Evolutionary conservation across 2,113 vertebrate species (phyloP).

Genomic region (Amphilophus citrinellus): DNA sequence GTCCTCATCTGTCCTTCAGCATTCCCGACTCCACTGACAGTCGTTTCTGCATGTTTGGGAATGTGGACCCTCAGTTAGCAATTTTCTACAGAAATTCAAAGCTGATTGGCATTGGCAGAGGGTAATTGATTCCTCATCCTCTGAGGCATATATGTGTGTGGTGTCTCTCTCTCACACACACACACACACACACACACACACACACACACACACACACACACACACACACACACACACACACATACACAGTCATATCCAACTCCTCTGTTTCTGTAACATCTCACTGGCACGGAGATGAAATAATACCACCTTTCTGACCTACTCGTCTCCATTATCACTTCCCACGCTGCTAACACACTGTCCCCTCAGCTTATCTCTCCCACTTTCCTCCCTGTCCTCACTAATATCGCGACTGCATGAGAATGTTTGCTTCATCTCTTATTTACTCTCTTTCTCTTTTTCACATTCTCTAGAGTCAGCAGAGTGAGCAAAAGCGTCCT

Average conservation of each 20-base stretch:
- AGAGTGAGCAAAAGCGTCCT: background rate
- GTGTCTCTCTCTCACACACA: no score
- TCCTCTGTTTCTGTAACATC: slow-evolving; percentile 40
- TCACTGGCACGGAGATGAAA: slow-evolving; percentile 5
- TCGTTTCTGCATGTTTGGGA: background rate
- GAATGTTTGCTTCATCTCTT: slow-evolving; percentile 26
- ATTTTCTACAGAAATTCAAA: slow-evolving; percentile 38
- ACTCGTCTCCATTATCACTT: slow-evolving; percentile 25
- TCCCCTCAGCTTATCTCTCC: slow-evolving; percentile 6
- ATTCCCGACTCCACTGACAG: background rate
- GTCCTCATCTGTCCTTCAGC: background rate
- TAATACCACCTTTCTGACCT: slow-evolving; percentile 45
- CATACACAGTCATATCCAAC: slow-evolving; percentile 31
- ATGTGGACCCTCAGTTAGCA: slow-evolving; percentile 3
- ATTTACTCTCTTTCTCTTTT: slow-evolving; percentile 26
- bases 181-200: no score
- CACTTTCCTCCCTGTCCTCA: slow-evolving; percentile 4
- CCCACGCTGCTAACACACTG: slow-evolving; percentile 4
- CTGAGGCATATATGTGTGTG: slow-evolving; percentile 14
- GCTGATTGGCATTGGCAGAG: slow-evolving; percentile 52
- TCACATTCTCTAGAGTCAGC: slow-evolving; percentile 28
- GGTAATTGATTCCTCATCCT: slow-evolving; percentile 49
- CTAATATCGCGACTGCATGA: slow-evolving; percentile 29
- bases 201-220: no score
- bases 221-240: background rate